These are phyloP conservation scores for Pseudochaenichthys georgianus DNA, from an alignment of 2,797 vertebrate species.

Conservation along the genomic window DNA sequence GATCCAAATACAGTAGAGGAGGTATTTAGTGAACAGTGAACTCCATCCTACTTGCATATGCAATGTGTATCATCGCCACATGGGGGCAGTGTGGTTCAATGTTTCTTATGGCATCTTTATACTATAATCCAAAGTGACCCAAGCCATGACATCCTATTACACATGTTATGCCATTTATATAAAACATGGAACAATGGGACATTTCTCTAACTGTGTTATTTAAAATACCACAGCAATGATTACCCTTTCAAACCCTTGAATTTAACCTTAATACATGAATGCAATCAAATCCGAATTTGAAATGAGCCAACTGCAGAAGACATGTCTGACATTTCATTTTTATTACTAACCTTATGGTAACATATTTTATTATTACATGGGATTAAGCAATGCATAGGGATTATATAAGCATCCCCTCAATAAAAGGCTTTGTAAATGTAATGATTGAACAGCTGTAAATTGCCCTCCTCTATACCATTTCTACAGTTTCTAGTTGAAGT, in stretches of 20 bases:
- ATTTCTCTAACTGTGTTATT: constrained; percentile 76
- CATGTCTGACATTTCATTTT: constrained; percentile 68
- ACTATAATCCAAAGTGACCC: constrained; percentile 78
- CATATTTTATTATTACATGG: constrained; percentile 27
- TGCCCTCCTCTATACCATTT: neutral
- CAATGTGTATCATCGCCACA: constrained; percentile 53
- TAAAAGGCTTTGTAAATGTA: constrained; percentile 8
- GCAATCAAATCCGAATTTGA: constrained; percentile 52
- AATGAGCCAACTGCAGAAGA: constrained; percentile 34
- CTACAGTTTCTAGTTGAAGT: constrained; percentile 4
- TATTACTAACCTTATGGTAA: constrained; percentile 34
- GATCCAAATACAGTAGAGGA: neutral
- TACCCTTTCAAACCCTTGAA: constrained; percentile 68
- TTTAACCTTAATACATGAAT: constrained; percentile 60
- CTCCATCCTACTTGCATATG: neutral
- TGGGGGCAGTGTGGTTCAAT: constrained; percentile 72
- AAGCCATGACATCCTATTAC: constrained; percentile 79
- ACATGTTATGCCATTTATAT: constrained; percentile 73
- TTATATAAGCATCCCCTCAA: neutral
- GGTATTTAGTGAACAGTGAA: too few relatives aligned
- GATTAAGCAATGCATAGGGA: constrained; percentile 29
- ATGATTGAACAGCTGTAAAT: constrained; percentile 13
- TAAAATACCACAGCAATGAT: constrained; percentile 76
- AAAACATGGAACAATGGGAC: constrained; percentile 69
- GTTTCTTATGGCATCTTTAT: constrained; percentile 30